Evolutionary conservation across 2,797 vertebrate genomes (phyloP).

Genomic region (Enteromius afrohamiltoni): DNA sequence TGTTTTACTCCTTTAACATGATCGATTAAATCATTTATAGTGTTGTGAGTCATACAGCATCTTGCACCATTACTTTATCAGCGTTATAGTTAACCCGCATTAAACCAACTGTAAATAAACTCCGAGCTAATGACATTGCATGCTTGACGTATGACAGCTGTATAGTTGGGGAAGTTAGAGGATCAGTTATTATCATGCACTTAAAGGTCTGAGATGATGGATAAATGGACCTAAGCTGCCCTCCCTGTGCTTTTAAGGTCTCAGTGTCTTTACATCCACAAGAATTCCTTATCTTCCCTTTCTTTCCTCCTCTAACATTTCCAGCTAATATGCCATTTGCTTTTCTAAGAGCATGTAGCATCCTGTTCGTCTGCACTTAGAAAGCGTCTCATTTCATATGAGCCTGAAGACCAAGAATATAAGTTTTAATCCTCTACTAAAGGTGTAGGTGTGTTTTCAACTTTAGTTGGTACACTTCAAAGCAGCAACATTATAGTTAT

Average conservation of each 20-base stretch:
- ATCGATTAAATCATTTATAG: not conserved
- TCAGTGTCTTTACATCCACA: constrained; percentile 4
- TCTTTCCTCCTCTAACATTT: constrained; percentile 3
- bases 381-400: not conserved
- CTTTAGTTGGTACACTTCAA: not conserved
- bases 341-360: constrained; percentile 21
- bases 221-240: not conserved
- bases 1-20: not conserved
- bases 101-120: not conserved
- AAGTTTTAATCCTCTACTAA: not conserved
- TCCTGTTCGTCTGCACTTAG: not conserved
- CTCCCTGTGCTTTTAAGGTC: constrained; percentile 25
- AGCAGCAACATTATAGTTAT: not conserved
- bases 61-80: not conserved
- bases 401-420: not conserved
- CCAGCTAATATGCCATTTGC: not conserved
- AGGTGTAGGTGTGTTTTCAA: not conserved
- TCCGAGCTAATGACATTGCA: not conserved
- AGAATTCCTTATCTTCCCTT: not conserved
- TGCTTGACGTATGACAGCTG: not conserved
- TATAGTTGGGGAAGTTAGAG: not conserved
- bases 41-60: not conserved
- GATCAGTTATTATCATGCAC: not conserved
- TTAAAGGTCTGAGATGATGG: constrained; percentile 19
- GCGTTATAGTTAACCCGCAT: not conserved